Conservation (phyloP, 2,888 invertebrate genomes). For the Athalia rosae region DNA sequence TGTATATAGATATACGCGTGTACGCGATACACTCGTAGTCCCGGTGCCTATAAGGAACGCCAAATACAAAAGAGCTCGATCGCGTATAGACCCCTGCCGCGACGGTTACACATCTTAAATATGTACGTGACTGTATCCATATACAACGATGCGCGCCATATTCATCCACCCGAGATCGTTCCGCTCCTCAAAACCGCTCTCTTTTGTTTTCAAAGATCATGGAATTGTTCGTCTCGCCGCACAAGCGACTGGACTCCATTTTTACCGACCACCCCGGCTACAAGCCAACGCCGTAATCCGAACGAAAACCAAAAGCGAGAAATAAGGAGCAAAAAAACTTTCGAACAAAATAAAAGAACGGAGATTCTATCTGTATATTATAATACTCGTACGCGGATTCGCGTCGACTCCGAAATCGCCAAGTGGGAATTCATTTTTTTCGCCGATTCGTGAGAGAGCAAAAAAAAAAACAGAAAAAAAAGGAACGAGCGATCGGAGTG, state of each 20-base stretch:
- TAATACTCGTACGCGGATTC: no score
- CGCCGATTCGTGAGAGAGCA: neutral
- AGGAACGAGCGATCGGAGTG: neutral
- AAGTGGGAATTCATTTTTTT: neutral
- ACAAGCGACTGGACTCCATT: constrained; percentile 13
- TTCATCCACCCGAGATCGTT: neutral
- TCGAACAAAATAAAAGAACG: no score
- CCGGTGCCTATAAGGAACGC: constrained; percentile 18
- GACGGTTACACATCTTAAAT: neutral
- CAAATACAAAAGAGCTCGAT: constrained; percentile 35
- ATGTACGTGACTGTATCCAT: no score
- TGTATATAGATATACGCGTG: no score
- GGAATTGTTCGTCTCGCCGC: neutral
- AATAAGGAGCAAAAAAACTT: neutral
- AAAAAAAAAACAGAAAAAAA: no score
- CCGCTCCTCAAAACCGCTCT: neutral
- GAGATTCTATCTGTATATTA: no score
- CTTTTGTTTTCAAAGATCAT: constrained; percentile 41
- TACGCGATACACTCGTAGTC: neutral
- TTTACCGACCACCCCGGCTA: neutral
- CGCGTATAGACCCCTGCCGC: constrained; percentile 33
- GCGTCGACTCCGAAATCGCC: no score
- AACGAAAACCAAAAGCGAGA: neutral
- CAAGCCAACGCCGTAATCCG: neutral
- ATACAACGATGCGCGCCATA: no score